phyloP scores from a whole-genome alignment of 2,888 invertebrate species.

The Scotopteryx bipunctaria region DNA sequence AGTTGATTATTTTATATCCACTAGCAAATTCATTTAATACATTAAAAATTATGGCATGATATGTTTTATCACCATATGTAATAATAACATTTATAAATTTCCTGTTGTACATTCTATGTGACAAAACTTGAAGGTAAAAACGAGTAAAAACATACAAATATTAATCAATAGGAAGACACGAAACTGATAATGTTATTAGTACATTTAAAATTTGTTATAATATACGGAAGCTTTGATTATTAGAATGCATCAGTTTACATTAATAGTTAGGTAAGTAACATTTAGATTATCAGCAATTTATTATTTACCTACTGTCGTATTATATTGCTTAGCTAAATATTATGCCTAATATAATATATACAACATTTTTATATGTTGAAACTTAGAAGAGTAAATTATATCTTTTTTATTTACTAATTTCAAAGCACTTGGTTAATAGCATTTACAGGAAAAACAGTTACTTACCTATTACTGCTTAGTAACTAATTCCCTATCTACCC shows the following conservation, averaged over 20 bases:
- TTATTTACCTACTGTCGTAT: too few species aligned
- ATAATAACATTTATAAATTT: conserved; percentile 48
- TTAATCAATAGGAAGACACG: conserved; percentile 16
- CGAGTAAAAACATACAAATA: conserved; percentile 1
- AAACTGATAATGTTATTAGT: background rate
- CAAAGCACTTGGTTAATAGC: too few species aligned
- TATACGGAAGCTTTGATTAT: conserved; percentile 23
- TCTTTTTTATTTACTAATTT: too few species aligned
- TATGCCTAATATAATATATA: too few species aligned
- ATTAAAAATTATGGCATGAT: conserved; percentile 53
- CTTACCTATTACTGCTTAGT: too few species aligned
- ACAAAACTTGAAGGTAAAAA: too few species aligned
- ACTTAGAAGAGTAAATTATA: too few species aligned
- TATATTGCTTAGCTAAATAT: too few species aligned
- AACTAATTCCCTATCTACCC: background rate
- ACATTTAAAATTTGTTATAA: background rate
- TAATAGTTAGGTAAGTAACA: too few species aligned
- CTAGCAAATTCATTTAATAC: conserved; percentile 24
- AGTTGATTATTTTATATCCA: conserved; percentile 38
- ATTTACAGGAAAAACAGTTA: too few species aligned
- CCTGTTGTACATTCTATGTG: conserved; percentile 22
- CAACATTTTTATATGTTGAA: too few species aligned
- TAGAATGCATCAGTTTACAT: conserved; percentile 9
- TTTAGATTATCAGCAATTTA: too few species aligned
- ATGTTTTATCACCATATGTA: conserved; percentile 61